Evolutionary conservation across 2,113 vertebrate species (phyloP), one percentile per base, ranked within the genome.

Genomic region (Camelus bactrianus): DNA sequence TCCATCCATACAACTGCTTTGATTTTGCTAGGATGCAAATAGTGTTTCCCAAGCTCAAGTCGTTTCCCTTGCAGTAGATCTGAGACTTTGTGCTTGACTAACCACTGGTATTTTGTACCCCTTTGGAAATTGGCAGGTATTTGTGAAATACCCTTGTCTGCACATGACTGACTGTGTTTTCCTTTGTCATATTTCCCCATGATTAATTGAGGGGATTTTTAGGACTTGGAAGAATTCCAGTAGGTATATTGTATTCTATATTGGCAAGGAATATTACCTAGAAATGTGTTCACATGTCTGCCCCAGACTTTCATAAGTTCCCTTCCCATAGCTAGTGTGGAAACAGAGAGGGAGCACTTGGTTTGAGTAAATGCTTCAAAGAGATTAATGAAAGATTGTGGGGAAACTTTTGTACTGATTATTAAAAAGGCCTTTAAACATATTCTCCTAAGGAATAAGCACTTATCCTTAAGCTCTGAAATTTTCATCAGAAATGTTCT

Each of bases 401-500:
- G 22, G 60, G n/a, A 26, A 52, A n/a, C 17, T 62, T 81, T 88
- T 93, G 24, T 24, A 58, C 28, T 77, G 50, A 81, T 84, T 72
- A 73, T 84, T 54, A 70, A 38, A 15, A 65, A 72, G 35, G 13
- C 10, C 19, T 92, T 97, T 77, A 69, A 69, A 58, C 16, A 8
- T 50, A 35, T 60, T 82, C 24, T 72, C 38, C 81, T 91, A 76
- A 94, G 52, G 73, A 82, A 76, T 72, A 85, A 58, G 13, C n/a
- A 62, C 28, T 48, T 86, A 65, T n/a, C 12, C 28, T 75, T 92
- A 65, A 81, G n/a, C 60, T 76, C 79, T 60, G 62, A 95, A 65
- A 60, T 65, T 75, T 95, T 92, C 73, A 72, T 56, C 62, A 64
- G 65, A 89, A 76, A 80, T 69, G 7, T 96, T 62, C 65, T 85